A percentile compares a stretch with the other conserved stretches of the same genome.
These are phyloP conservation scores for Diphyllodes magnificus DNA, from an alignment of 2,113 vertebrate genomes.

Conservation along the genomic window DNA sequence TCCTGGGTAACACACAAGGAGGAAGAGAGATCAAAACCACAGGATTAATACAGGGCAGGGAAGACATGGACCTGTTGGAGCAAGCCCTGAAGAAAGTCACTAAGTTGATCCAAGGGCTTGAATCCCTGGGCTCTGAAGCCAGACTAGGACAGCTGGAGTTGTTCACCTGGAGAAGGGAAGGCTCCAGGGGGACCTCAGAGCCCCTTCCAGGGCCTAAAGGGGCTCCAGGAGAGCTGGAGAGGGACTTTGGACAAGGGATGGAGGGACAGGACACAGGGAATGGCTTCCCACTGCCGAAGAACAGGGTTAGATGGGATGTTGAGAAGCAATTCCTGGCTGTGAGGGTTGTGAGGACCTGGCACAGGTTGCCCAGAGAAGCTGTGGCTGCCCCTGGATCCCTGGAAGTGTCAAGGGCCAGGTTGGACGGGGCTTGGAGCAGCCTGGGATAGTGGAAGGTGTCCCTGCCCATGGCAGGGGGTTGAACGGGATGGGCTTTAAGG, in stretches of 20 bases:
- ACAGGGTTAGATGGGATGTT: accelerated
- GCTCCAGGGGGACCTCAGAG: not conserved
- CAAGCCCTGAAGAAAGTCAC: not conserved
- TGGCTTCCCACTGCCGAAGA: not conserved
- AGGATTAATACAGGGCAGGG: not conserved
- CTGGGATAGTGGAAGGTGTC: accelerated
- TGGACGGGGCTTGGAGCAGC: accelerated
- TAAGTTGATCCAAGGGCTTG: not conserved
- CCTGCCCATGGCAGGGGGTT: not conserved
- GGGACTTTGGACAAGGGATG: not conserved
- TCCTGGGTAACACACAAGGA: not conserved
- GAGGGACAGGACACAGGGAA: not conserved
- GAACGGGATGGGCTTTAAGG: accelerated
- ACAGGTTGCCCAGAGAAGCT: not conserved
- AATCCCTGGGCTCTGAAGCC: not conserved
- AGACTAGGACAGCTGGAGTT: not conserved
- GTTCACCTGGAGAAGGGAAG: not conserved
- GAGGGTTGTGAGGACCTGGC: not conserved
- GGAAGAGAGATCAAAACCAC: not conserved
- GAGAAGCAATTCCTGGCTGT: accelerated
- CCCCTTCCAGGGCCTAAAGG: accelerated
- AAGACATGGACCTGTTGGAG: not conserved
- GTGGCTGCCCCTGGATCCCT: not conserved
- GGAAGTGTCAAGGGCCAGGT: accelerated
- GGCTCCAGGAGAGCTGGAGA: not conserved